Conservation (phyloP, 2,797 vertebrate genomes). For the Paguma larvata region DNA sequence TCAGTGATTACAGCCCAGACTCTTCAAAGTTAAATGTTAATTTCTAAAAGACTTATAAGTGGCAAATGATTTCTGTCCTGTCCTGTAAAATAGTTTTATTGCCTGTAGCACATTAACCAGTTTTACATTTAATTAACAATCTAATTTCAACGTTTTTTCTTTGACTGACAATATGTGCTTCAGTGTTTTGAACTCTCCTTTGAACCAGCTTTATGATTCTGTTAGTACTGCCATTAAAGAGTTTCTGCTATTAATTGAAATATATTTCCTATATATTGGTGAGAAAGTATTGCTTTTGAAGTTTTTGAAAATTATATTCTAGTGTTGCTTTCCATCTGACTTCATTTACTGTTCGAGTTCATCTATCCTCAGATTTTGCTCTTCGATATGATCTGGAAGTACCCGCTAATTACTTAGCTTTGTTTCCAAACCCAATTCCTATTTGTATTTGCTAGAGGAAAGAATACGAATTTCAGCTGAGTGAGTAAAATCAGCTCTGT, state of each 20-base stretch:
- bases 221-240: neutral
- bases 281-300: slow-evolving; percentile 38
- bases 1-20: neutral
- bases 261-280: neutral
- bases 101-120: neutral
- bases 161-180: neutral
- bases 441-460: slow-evolving; percentile 1
- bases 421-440: neutral
- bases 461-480: neutral
- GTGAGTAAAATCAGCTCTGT: neutral
- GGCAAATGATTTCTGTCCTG: neutral
- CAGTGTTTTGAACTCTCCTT: neutral
- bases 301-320: slow-evolving; percentile 23
- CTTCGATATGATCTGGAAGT: neutral
- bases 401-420: slow-evolving; percentile 17
- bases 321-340: neutral
- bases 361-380: slow-evolving; percentile 8
- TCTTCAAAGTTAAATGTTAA: slow-evolving; percentile 55
- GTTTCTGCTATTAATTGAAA: neutral
- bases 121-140: slow-evolving; percentile 48
- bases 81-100: neutral
- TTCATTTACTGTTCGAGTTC: slow-evolving; percentile 19
- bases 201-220: neutral
- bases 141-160: slow-evolving; percentile 15
- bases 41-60: neutral